phyloP scores from a whole-genome alignment of 1,140 invertebrate species.

The Dermatophagoides farinae region DNA sequence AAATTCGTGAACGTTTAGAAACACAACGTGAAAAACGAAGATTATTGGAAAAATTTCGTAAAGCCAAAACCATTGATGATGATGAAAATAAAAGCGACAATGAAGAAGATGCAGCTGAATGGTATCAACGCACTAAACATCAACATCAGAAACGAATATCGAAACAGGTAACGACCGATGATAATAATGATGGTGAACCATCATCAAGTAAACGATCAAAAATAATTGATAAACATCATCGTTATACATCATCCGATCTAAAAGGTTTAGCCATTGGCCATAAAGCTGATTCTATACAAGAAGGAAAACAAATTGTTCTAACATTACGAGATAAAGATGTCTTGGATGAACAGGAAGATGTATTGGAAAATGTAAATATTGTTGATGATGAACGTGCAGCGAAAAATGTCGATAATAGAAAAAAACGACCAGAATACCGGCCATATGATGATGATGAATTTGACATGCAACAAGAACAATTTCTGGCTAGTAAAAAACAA shows the following conservation, averaged over 20 bases:
- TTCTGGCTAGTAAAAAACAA: slow-evolving; percentile 39
- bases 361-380: slow-evolving; percentile 87
- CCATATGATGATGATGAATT: slow-evolving; percentile 69
- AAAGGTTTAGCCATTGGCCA: slow-evolving; percentile 73
- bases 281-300: slow-evolving; percentile 48
- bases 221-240: neutral
- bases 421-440: slow-evolving; percentile 53
- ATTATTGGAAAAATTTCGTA: slow-evolving; percentile 15
- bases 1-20: slow-evolving; percentile 52
- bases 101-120: slow-evolving; percentile 41
- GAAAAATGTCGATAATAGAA: slow-evolving; percentile 65
- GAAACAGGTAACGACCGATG: slow-evolving; percentile 62
- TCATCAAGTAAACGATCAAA: neutral
- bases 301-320: slow-evolving; percentile 64
- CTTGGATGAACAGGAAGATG: slow-evolving; percentile 58
- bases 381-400: slow-evolving; percentile 76
- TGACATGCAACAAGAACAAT: slow-evolving; percentile 41
- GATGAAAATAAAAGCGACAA: slow-evolving; percentile 14
- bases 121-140: slow-evolving; percentile 60
- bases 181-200: neutral
- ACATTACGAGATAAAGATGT: slow-evolving; percentile 84
- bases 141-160: slow-evolving; percentile 71
- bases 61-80: slow-evolving; percentile 9
- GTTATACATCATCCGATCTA: slow-evolving; percentile 45
- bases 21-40: slow-evolving; percentile 14